A percentile compares a stretch with the other conserved stretches of the same genome.
Evolutionary conservation across 1,140 invertebrate genomes (phyloP).

Genomic region (Aphidius ervi): DNA sequence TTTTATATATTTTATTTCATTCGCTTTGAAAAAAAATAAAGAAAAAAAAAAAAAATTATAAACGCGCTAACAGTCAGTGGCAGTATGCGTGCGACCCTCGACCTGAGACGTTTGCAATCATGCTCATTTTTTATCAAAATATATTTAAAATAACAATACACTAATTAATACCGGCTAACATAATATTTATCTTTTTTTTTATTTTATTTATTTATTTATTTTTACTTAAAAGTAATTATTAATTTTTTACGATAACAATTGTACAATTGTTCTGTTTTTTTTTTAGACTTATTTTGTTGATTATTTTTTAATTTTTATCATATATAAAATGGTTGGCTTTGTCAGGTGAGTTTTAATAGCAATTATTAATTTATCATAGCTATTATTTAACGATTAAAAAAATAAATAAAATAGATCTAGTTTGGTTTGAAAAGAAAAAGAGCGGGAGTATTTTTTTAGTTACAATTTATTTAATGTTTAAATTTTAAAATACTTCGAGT

Average conservation of each 20-base stretch:
- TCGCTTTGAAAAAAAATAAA: conserved; percentile 29
- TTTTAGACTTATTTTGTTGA: neutral
- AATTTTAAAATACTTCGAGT: no score
- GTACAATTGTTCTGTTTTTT: no score
- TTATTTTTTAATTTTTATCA: neutral
- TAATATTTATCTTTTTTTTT: neutral
- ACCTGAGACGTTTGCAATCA: conserved; percentile 14
- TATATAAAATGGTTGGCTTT: conserved; percentile 38
- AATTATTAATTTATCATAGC: no score
- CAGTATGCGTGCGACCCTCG: conserved; percentile 35
- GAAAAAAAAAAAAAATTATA: conserved; percentile 24
- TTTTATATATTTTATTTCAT: conserved; percentile 7
- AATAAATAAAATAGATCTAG: no score
- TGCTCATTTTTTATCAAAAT: conserved; percentile 1
- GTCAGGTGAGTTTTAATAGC: conserved; percentile 31
- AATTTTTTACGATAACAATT: no score
- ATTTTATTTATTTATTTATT: neutral
- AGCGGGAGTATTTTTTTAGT: no score
- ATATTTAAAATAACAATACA: neutral
- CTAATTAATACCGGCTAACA: no score
- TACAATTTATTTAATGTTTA: no score
- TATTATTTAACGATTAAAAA: no score
- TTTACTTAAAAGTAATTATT: neutral
- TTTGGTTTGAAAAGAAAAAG: no score
- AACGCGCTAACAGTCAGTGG: conserved; percentile 17